Conservation (phyloP, 2,113 vertebrate genomes). For the Genyomyrus donnyi region DNA sequence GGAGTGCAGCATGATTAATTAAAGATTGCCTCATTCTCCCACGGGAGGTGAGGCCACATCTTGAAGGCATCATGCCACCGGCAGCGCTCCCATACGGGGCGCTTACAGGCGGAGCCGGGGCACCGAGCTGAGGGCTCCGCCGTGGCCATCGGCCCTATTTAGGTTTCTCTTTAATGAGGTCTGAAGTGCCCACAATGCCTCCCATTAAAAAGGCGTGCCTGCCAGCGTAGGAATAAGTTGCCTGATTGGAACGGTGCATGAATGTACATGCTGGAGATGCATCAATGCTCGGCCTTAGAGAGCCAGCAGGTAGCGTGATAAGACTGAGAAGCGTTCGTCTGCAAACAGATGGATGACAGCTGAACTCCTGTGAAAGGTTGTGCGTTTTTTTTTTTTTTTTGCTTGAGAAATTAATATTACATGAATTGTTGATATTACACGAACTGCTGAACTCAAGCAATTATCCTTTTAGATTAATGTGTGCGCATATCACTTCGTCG, state of each 20-base stretch:
- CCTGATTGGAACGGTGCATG: not conserved
- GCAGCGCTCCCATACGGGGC: not conserved
- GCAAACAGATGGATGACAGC: not conserved
- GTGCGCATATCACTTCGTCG: not conserved
- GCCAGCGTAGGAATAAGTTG: not conserved
- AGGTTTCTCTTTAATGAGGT: not conserved
- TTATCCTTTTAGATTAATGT: not conserved
- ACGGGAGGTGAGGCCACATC: constrained; percentile 22
- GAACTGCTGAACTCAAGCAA: not conserved
- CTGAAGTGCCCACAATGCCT: not conserved
- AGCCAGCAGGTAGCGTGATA: not conserved
- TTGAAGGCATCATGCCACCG: not conserved
- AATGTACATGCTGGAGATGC: not conserved
- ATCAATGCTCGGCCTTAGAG: not conserved
- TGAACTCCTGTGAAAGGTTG: not conserved
- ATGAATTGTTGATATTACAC: not conserved
- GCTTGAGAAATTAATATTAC: not conserved
- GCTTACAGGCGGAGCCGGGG: not conserved
- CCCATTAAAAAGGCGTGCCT: not conserved
- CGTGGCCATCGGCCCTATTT: not conserved
- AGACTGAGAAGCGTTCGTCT: not conserved
- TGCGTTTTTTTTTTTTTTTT: not conserved
- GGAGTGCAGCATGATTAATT: constrained; percentile 39
- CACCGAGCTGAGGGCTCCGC: not conserved
- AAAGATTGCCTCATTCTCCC: constrained; percentile 24